These are phyloP conservation scores for Empis stercorea DNA, from an alignment of 2,888 invertebrate genomes.

Conservation along the genomic window DNA sequence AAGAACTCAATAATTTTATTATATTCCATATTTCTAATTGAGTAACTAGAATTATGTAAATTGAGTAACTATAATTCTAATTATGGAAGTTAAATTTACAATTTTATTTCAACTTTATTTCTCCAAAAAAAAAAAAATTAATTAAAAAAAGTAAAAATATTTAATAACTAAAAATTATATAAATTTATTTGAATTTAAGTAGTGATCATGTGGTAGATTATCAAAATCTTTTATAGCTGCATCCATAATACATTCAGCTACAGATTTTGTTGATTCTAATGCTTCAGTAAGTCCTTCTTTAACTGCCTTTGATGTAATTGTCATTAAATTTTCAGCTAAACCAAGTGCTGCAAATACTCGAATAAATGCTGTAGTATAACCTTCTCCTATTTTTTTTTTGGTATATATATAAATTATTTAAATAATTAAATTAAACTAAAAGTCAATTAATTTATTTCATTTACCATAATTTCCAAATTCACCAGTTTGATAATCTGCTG, in stretches of 20 bases:
- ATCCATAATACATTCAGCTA: slow-evolving; percentile 45
- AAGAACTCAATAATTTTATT: too few relatives aligned
- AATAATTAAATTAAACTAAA: not conserved
- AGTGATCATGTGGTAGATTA: slow-evolving; percentile 39
- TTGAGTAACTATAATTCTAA: too few relatives aligned
- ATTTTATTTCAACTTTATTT: too few relatives aligned
- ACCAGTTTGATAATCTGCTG: slow-evolving; percentile 69
- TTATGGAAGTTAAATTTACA: too few relatives aligned
- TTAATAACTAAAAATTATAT: slow-evolving; percentile 18
- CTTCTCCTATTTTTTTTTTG: slow-evolving; percentile 41
- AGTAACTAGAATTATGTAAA: too few relatives aligned
- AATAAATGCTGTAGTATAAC: slow-evolving; percentile 53
- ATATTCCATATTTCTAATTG: too few relatives aligned
- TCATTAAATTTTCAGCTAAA: slow-evolving; percentile 48
- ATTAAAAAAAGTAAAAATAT: not conserved
- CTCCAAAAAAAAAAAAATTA: too few relatives aligned
- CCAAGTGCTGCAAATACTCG: slow-evolving; percentile 57
- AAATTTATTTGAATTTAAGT: slow-evolving; percentile 34
- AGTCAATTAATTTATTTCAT: not conserved
- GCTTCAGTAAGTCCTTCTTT: slow-evolving; percentile 49
- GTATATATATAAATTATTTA: too few relatives aligned
- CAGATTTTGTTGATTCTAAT: slow-evolving; percentile 41
- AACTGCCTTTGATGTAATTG: slow-evolving; percentile 48
- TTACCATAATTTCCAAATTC: slow-evolving; percentile 64
- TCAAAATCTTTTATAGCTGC: slow-evolving; percentile 33